phyloP scores from a whole-genome alignment of 1,140 invertebrate species.

The Carcinoscorpius rotundicauda region DNA sequence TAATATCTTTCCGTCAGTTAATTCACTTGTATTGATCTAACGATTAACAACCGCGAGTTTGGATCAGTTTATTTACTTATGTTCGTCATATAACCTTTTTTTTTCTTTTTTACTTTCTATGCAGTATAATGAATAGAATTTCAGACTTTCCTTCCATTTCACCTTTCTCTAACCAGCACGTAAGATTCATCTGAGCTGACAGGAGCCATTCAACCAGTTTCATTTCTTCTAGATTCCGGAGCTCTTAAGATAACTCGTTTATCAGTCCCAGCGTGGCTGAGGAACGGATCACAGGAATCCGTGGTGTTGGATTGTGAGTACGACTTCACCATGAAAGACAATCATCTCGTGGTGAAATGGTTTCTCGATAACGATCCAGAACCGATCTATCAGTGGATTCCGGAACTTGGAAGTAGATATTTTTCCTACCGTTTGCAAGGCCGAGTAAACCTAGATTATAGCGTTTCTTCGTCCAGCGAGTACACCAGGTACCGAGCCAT shows the following conservation, averaged over 20 bases:
- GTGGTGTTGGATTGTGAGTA: constrained; percentile 66
- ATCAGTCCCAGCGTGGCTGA: constrained; percentile 43
- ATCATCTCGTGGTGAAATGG: constrained; percentile 60
- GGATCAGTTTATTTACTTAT: too few relatives aligned
- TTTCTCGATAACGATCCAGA: constrained; percentile 51
- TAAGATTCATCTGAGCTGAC: too few relatives aligned
- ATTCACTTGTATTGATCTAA: too few relatives aligned
- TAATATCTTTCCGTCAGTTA: too few relatives aligned
- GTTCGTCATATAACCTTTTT: too few relatives aligned
- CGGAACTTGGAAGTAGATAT: constrained; percentile 42
- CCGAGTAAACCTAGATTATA: constrained; percentile 53
- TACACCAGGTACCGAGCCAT: constrained; percentile 58
- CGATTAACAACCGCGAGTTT: too few relatives aligned
- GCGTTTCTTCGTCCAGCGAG: constrained; percentile 44
- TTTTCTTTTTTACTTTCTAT: too few relatives aligned
- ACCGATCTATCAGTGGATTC: constrained; percentile 70
- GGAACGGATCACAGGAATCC: constrained; percentile 46
- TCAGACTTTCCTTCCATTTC: too few relatives aligned
- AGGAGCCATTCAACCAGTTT: too few relatives aligned
- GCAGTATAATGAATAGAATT: too few relatives aligned
- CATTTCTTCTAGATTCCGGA: too few relatives aligned
- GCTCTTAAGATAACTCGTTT: constrained; percentile 11
- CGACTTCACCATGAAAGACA: constrained; percentile 34
- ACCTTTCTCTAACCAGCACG: too few relatives aligned
- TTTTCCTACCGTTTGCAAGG: constrained; percentile 46